These are phyloP conservation scores for Brachionus rubens DNA, from an alignment of 1,140 invertebrate species.

Conservation along the genomic window DNA sequence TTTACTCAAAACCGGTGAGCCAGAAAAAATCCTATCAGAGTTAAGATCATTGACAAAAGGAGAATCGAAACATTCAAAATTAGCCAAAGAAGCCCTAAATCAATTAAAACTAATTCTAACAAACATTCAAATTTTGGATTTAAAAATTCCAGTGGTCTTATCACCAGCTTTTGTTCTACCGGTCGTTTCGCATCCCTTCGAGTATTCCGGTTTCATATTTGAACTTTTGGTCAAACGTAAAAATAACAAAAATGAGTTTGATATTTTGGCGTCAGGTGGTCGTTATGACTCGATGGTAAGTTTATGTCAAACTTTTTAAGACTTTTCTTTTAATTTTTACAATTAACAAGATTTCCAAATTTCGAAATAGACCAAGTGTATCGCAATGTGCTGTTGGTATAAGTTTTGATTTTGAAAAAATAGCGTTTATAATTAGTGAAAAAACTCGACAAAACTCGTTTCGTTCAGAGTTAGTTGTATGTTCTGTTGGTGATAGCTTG, in stretches of 20 bases:
- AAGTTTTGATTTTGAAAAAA: constrained; percentile 37
- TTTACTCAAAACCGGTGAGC: constrained; percentile 19
- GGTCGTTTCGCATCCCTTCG: background rate
- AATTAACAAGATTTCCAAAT: constrained; percentile 11
- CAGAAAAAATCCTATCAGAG: constrained; percentile 6
- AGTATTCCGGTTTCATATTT: constrained; percentile 41
- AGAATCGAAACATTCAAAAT: background rate
- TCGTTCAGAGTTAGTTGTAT: constrained; percentile 1
- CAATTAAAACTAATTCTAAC: constrained; percentile 34
- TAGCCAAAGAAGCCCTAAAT: constrained; percentile 27
- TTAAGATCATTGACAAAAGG: constrained; percentile 17
- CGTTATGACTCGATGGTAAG: constrained; percentile 18
- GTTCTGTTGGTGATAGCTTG: constrained; percentile 22
- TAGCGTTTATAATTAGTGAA: constrained; percentile 25
- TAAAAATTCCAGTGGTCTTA: constrained; percentile 4
- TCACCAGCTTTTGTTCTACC: constrained; percentile 33
- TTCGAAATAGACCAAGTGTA: constrained; percentile 3
- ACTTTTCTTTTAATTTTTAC: background rate
- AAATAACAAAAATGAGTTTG: constrained; percentile 31
- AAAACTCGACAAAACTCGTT: background rate
- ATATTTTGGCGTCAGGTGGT: constrained; percentile 41
- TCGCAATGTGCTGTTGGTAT: constrained; percentile 29
- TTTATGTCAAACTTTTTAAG: background rate
- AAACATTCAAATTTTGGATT: background rate
- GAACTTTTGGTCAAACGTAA: constrained; percentile 8